A percentile compares a stretch with the other conserved stretches of the same genome.
These are phyloP conservation scores for Rhynchomys soricoides DNA, from an alignment of 2,113 vertebrate species.

Conservation along the genomic window DNA sequence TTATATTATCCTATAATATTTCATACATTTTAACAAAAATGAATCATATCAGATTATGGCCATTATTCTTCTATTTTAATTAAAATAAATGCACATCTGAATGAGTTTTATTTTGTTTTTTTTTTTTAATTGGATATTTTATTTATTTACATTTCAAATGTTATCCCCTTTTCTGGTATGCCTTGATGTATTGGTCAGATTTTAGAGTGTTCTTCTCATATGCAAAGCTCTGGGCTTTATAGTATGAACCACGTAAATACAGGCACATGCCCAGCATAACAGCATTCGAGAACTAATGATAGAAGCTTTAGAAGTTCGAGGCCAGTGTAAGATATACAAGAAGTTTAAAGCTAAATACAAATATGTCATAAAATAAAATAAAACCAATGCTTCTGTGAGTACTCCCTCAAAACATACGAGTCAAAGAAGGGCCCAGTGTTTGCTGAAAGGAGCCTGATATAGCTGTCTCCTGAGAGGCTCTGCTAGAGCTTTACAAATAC, in stretches of 20 bases:
- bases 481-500: no score
- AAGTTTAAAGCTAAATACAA: not conserved
- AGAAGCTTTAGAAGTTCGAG: not conserved
- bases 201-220: not conserved
- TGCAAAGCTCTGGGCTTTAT: not conserved
- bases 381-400: not conserved
- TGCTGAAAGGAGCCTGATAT: no score
- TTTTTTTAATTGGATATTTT: no score
- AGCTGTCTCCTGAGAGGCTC: no score
- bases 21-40: not conserved
- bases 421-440: not conserved
- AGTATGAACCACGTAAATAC: not conserved
- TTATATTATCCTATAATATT: not conserved
- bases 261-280: rapidly evolving
- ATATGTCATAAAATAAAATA: not conserved
- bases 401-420: not conserved
- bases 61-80: not conserved
- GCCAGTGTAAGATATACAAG: not conserved
- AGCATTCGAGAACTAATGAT: not conserved
- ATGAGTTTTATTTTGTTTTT: not conserved
- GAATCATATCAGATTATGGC: not conserved
- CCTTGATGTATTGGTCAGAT: no score
- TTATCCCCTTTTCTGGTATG: no score
- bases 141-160: no score
- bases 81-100: not conserved